Base-by-base conservation (phyloP, 2,113 vertebrate genomes). In the Sinocyclocheilus maitianheensis region DNA sequence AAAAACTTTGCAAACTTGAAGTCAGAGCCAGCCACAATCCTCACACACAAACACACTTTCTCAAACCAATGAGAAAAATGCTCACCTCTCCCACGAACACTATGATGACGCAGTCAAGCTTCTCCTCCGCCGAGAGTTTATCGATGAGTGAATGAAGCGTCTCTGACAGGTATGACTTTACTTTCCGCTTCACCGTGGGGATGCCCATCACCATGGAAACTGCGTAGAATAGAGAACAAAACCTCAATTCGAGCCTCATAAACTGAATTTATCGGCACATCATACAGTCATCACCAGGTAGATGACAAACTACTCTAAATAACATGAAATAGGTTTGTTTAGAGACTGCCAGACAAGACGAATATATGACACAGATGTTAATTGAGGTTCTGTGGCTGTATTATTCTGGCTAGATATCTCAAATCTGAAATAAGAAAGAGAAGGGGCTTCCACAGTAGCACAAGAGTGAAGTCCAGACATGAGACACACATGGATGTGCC, bases 151-250 rank as follows among this genome's bases (percentile, higher is more conserved):
- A 99, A 89, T 95, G 97, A 77, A 99, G 96, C 14, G 98, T 99
- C 94, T 99, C 97, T 67, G 95, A 95, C 93, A 99, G 96, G 91
- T 99, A 99, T 48, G 98, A 99, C 94, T 97, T 99, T 90, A 99
- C 97, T 96, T 99, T 97, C 89, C 98, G 95, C 93, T 97, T 99
- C 93, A 99, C 98, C 11, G 98, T 99, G 86, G 98, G 98, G 92
- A 99, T 98, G 87, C 98, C 98, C 98, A 99, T 99, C 89, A 99
- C 97, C 94, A 99, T 96, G 91, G 98, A 98, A 94, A 99, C 98
- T 99, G 94, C 69, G 93, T 92, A 71, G 63, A 92, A 62, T 48
- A 51, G 84, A 6, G 78, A 72, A 13, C 37, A 51, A 72, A 81
- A 78, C 63, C 53, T 26, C 53, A 84, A 88, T 24, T 83, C 34